A percentile compares a stretch with the other conserved stretches of the same genome.
These are phyloP conservation scores for Grantiella picta DNA, from an alignment of 2,113 vertebrate genomes.

Conservation along the genomic window DNA sequence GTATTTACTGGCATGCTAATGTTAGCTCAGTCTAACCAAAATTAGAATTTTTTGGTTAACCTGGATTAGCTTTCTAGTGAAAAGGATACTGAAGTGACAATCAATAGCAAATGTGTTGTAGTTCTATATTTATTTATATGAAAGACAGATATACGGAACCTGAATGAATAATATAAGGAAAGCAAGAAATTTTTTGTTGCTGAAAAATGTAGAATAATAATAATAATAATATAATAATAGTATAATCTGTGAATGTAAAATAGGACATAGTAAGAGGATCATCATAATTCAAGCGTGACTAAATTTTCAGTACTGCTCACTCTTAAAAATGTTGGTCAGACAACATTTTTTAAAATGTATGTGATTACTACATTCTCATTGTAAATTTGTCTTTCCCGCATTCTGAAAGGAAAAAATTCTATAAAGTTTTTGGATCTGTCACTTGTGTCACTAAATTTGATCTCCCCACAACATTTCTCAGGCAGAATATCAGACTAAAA, in stretches of 20 bases:
- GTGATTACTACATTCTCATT: neutral
- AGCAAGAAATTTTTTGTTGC: neutral
- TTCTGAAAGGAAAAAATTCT: neutral
- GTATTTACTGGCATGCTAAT: constrained; percentile 71
- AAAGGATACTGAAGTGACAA: constrained; percentile 58
- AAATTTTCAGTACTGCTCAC: neutral
- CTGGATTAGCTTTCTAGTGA: constrained; percentile 68
- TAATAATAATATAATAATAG: neutral
- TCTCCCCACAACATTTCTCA: neutral
- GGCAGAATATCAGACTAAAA: neutral
- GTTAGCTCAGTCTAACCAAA: constrained; percentile 72
- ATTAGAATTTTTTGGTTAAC: constrained; percentile 66
- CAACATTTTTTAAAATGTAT: neutral
- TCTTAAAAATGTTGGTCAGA: neutral
- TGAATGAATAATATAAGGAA: neutral
- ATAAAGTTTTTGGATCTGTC: neutral
- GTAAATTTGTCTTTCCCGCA: neutral
- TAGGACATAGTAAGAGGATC: neutral
- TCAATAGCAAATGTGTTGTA: constrained; percentile 44
- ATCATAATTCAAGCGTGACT: neutral
- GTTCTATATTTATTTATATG: constrained; percentile 42
- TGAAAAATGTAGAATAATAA: neutral
- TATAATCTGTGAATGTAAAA: neutral
- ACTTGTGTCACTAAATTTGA: neutral
- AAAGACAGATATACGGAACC: neutral